phyloP scores from a whole-genome alignment of 2,888 invertebrate genomes.

The Hemaris fuciformis region DNA sequence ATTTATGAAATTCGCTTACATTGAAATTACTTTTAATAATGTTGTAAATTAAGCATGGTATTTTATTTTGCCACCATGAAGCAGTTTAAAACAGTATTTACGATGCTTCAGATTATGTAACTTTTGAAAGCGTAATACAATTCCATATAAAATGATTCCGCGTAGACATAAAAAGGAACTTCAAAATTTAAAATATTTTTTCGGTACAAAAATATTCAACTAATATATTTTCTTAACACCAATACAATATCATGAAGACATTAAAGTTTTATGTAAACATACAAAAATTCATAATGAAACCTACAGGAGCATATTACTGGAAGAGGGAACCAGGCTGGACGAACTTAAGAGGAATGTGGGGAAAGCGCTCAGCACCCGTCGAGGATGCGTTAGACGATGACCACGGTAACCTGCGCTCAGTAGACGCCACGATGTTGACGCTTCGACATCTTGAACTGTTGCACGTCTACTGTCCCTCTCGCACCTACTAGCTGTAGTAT shows the following conservation, averaged over 20 bases:
- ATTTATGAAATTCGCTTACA: too few species aligned
- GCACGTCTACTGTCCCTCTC: slow-evolving; percentile 25
- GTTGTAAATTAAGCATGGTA: background rate
- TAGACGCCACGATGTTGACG: background rate
- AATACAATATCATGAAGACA: too few species aligned
- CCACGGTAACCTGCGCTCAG: slow-evolving; percentile 50
- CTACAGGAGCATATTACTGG: slow-evolving; percentile 86
- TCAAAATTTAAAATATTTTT: too few species aligned
- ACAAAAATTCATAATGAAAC: slow-evolving; percentile 32
- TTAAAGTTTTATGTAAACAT: slow-evolving; percentile 19
- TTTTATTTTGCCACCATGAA: background rate
- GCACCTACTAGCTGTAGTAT: slow-evolving; percentile 20
- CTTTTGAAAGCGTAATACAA: too few species aligned
- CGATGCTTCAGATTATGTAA: too few species aligned
- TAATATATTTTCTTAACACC: too few species aligned
- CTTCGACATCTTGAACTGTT: background rate
- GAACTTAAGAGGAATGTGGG: slow-evolving; percentile 90
- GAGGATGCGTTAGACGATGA: slow-evolving; percentile 48
- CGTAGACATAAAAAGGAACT: too few species aligned
- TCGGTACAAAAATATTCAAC: too few species aligned
- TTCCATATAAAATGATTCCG: too few species aligned
- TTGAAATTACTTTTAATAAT: background rate
- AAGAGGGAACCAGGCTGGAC: slow-evolving; percentile 90
- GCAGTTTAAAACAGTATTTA: too few species aligned
- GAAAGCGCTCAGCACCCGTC: slow-evolving; percentile 83